phyloP scores from a whole-genome alignment of 2,888 invertebrate species.

The Pseudanteris insignis region DNA sequence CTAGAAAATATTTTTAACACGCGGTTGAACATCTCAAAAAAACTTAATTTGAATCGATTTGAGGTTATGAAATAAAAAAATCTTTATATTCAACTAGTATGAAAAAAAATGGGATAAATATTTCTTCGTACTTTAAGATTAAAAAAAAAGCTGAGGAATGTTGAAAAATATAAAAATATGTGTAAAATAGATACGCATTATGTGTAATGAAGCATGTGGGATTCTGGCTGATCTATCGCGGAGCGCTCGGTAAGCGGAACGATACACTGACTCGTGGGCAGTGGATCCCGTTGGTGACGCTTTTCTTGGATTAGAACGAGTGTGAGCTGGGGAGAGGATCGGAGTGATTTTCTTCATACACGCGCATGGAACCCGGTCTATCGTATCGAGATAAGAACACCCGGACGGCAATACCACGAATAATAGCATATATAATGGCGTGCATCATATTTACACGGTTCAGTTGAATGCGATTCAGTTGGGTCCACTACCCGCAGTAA shows the following conservation, averaged over 20 bases:
- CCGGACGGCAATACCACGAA: constrained; percentile 30
- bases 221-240: constrained; percentile 39
- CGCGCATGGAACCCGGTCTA: constrained; percentile 7
- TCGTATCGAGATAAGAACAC: constrained; percentile 36
- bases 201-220: constrained; percentile 31
- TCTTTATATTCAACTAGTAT: too few species aligned
- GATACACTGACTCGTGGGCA: constrained; percentile 50
- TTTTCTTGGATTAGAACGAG: constrained; percentile 37
- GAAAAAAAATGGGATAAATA: too few species aligned
- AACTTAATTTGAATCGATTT: too few species aligned
- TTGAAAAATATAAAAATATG: constrained; percentile 1
- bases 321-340: too few species aligned
- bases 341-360: too few species aligned
- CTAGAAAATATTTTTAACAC: too few species aligned
- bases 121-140: too few species aligned
- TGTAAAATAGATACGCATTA: constrained; percentile 23
- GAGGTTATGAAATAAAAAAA: too few species aligned
- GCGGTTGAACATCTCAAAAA: too few species aligned
- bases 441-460: constrained; percentile 40
- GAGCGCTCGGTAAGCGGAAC: constrained; percentile 48
- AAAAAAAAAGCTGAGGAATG: too few species aligned
- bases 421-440: constrained; percentile 39
- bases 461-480: constrained; percentile 23
- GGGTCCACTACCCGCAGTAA: constrained; percentile 38
- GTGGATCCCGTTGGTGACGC: constrained; percentile 55